These are phyloP conservation scores for Oxyura jamaicensis DNA, from an alignment of 2,113 vertebrate genomes.

Conservation along the genomic window DNA sequence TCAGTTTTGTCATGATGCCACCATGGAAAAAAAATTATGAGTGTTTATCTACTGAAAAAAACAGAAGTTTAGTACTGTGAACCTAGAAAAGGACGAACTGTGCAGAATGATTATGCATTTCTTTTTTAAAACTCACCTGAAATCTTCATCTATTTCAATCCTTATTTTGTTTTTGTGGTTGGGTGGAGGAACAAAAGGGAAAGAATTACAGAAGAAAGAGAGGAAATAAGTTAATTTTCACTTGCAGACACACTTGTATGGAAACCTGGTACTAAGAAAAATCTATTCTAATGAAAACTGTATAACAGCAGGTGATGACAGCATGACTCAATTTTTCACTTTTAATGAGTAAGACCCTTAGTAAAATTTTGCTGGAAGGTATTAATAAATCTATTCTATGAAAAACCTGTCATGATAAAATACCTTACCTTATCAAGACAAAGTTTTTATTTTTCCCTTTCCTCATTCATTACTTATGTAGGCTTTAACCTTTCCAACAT, in stretches of 20 bases:
- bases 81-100: neutral
- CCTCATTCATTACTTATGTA: slow-evolving; percentile 68
- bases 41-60: neutral
- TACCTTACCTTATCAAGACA: slow-evolving; percentile 4
- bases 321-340: neutral
- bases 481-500: slow-evolving; percentile 71
- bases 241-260: neutral
- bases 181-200: neutral
- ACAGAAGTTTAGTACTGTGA: neutral
- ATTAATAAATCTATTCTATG: slow-evolving; percentile 62
- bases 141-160: neutral
- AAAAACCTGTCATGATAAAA: slow-evolving; percentile 40
- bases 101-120: neutral
- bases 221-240: neutral
- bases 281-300: neutral
- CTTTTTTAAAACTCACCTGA: neutral
- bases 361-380: slow-evolving; percentile 50
- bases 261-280: neutral
- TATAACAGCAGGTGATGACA: slow-evolving; percentile 30
- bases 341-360: slow-evolving; percentile 40
- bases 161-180: neutral
- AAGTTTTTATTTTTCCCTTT: neutral
- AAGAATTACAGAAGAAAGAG: neutral
- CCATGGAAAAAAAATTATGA: neutral
- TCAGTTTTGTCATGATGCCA: neutral